phyloP scores from a whole-genome alignment of 92 coral and sea anemone species.

The Diadumene lineata region DNA sequence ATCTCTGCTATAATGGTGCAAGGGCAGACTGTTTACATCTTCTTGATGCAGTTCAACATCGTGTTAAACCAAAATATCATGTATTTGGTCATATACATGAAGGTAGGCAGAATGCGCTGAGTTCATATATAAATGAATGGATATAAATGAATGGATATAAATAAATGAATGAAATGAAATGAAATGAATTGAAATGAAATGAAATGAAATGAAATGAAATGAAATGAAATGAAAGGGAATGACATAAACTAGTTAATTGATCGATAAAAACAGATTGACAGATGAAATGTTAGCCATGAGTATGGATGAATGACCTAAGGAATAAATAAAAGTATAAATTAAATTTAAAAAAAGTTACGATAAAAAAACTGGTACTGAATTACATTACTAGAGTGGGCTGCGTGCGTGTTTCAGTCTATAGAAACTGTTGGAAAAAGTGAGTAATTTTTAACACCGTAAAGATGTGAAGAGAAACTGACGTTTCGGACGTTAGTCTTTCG shows the following conservation, averaged over 20 bases:
- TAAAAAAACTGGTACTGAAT: no score
- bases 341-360: no score
- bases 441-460: no score
- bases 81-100: conserved; percentile 98
- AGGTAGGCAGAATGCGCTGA: conserved; percentile 76
- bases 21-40: conserved; percentile 91
- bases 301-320: no score
- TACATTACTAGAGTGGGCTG: no score
- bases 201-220: neutral
- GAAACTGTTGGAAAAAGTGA: no score
- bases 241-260: neutral
- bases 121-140: neutral
- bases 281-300: conserved; percentile 2
- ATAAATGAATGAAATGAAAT: neutral
- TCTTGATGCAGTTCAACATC: conserved; percentile 73
- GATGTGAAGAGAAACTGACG: no score
- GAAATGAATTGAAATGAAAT: neutral
- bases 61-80: conserved; percentile 92
- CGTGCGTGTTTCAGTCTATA: no score
- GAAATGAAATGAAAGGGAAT: neutral
- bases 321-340: no score
- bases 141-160: no score
- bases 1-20: conserved; percentile 12
- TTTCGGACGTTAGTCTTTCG: no score
- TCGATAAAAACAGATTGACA: neutral